phyloP scores from a whole-genome alignment of 2,113 vertebrate genomes.

The Zeus faber region DNA sequence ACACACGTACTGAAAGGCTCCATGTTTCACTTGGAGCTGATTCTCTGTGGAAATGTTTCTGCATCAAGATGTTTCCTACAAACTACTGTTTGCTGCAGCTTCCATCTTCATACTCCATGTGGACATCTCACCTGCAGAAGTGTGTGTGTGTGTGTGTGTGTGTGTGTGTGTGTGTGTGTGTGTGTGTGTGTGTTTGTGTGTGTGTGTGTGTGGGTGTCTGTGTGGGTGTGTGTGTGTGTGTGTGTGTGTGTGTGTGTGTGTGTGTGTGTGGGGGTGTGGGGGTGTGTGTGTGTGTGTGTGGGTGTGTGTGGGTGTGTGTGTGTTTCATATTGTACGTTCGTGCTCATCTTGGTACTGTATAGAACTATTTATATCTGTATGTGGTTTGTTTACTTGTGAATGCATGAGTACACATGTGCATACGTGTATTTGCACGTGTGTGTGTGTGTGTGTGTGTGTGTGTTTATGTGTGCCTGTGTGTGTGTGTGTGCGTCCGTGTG shows the following conservation, averaged over 20 bases:
- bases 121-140: no score
- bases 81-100: no score
- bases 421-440: not conserved
- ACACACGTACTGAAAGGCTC: no score
- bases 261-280: slow-evolving; percentile 20
- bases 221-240: slow-evolving; percentile 8
- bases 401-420: not conserved
- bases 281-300: slow-evolving; percentile 7
- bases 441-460: slow-evolving; percentile 11
- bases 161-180: not conserved
- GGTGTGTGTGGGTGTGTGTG: not conserved
- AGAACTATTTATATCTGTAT: not conserved
- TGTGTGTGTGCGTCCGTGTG: not conserved
- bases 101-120: no score
- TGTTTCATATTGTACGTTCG: not conserved
- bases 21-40: no score
- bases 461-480: slow-evolving; percentile 15
- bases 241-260: slow-evolving; percentile 21
- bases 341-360: not conserved
- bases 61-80: no score
- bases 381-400: no score
- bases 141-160: no score
- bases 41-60: no score
- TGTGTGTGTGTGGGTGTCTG: slow-evolving; percentile 27
- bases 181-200: slow-evolving; percentile 9